Evolutionary conservation across 2,888 invertebrate species (phyloP).

Genomic region (Rotaria socialis): DNA sequence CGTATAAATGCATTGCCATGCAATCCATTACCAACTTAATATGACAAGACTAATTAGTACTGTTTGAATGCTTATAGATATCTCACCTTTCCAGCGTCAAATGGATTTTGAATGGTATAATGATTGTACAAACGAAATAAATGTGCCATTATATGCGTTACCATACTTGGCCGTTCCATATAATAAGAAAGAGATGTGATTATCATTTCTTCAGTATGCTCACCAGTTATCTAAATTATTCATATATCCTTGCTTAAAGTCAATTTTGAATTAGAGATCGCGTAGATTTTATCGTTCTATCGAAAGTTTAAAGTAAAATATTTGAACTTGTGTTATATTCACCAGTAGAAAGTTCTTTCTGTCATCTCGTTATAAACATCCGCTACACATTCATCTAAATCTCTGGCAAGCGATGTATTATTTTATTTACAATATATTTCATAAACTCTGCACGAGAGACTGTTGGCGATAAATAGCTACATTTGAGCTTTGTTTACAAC

Average conservation of each 20-base stretch:
- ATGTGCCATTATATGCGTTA: neutral
- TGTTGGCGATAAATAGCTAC: too few relatives aligned
- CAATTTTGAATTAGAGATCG: constrained; percentile 54
- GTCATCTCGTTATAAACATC: too few relatives aligned
- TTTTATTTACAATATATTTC: too few relatives aligned
- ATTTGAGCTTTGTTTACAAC: too few relatives aligned
- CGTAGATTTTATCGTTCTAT: too few relatives aligned
- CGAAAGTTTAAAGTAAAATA: too few relatives aligned
- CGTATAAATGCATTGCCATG: constrained; percentile 78
- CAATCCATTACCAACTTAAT: constrained; percentile 72
- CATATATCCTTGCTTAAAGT: too few relatives aligned
- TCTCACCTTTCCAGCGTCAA: neutral
- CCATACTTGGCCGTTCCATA: neutral
- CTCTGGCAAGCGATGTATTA: too few relatives aligned
- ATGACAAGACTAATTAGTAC: neutral
- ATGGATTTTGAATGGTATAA: neutral
- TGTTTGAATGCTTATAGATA: neutral
- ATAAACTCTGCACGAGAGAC: too few relatives aligned
- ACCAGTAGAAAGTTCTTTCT: too few relatives aligned
- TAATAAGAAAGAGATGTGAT: neutral
- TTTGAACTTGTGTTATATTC: too few relatives aligned
- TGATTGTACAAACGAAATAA: constrained; percentile 2
- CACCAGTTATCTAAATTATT: constrained; percentile 4
- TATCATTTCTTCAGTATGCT: neutral
- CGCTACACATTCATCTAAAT: too few relatives aligned